Conservation (phyloP, 2,113 vertebrate genomes). For the Cheirogaleus medius region DNA sequence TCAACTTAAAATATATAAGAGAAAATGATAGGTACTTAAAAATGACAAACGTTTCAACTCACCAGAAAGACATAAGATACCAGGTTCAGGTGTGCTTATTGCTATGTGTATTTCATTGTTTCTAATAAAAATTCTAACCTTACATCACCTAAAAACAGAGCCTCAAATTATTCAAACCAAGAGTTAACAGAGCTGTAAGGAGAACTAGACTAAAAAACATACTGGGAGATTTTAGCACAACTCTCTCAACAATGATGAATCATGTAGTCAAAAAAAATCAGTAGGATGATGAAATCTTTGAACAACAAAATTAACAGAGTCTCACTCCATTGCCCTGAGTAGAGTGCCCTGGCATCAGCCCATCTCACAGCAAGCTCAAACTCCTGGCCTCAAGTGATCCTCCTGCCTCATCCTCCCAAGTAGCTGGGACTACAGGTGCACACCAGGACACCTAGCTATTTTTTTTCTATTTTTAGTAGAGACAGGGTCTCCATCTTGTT, state of each 20-base stretch:
- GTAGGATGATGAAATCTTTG: slow-evolving; percentile 38
- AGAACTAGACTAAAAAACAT: neutral
- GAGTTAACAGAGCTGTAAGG: neutral
- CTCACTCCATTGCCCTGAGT: too few relatives aligned
- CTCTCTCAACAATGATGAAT: neutral
- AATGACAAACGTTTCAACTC: neutral
- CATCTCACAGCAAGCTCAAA: too few relatives aligned
- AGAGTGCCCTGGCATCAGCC: too few relatives aligned
- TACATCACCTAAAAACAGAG: slow-evolving; percentile 19
- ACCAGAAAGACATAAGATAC: neutral
- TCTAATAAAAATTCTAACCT: neutral
- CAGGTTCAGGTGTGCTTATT: too few relatives aligned
- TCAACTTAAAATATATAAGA: neutral
- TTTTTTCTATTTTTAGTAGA: too few relatives aligned
- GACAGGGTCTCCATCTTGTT: too few relatives aligned
- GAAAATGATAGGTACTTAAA: neutral
- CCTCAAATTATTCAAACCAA: slow-evolving; percentile 21
- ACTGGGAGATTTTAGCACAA: neutral
- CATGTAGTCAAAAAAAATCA: neutral
- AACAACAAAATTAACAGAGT: neutral
- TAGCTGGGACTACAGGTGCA: too few relatives aligned
- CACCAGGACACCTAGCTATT: too few relatives aligned
- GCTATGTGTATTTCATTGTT: too few relatives aligned
- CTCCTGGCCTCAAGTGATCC: too few relatives aligned
- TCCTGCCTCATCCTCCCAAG: too few relatives aligned